A percentile compares a stretch with the other conserved stretches of the same genome.
Evolutionary conservation across 2,113 vertebrate genomes (phyloP).

Genomic region (Phoenicopterus ruber): DNA sequence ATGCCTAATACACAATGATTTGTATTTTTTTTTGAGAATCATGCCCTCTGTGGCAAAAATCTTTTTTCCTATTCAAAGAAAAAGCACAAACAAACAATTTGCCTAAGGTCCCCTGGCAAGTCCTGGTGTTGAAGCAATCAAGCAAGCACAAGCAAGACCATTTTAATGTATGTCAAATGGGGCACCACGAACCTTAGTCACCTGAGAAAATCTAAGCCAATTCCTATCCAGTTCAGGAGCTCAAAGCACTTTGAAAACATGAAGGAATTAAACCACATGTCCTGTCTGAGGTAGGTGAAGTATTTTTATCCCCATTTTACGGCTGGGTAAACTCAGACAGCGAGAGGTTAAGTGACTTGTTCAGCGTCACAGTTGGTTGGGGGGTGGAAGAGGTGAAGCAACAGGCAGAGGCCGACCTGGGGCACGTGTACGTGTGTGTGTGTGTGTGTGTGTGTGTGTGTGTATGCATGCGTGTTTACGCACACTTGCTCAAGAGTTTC

Average conservation of each 20-base stretch:
- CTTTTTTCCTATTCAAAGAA: background rate
- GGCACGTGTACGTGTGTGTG: too few species aligned
- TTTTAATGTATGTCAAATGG: background rate
- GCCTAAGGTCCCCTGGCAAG: background rate
- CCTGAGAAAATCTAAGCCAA: background rate
- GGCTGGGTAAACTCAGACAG: background rate
- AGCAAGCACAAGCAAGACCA: background rate
- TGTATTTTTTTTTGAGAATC: background rate
- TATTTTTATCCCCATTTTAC: background rate
- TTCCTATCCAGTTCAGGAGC: background rate
- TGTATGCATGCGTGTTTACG: background rate
- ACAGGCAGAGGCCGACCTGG: background rate
- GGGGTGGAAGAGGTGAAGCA: background rate
- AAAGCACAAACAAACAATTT: background rate
- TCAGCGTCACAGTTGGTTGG: rapidly evolving
- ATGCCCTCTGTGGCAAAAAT: background rate
- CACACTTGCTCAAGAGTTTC: background rate
- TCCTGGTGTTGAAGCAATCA: background rate
- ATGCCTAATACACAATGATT: background rate
- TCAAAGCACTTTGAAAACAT: background rate
- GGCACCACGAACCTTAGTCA: background rate
- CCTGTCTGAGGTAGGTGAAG: background rate
- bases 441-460: background rate
- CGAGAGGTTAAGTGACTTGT: background rate
- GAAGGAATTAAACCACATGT: background rate